A percentile compares a stretch with the other conserved stretches of the same genome.
These are phyloP conservation scores for Nephila pilipes DNA, from an alignment of 1,140 invertebrate genomes.

Conservation along the genomic window DNA sequence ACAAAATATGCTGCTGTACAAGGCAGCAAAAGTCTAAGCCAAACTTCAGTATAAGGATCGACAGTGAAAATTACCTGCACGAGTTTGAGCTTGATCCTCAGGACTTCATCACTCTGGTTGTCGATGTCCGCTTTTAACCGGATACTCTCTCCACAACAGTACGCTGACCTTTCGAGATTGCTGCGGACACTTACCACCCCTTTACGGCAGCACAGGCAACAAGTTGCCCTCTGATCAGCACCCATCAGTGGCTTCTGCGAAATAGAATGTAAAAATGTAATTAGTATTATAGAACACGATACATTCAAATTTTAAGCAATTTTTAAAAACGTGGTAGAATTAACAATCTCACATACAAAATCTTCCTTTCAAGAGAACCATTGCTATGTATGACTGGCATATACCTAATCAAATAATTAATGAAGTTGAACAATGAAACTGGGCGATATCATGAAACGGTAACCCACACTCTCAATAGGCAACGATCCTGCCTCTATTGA, in stretches of 20 bases:
- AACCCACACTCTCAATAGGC: too few relatives aligned
- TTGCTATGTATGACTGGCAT: too few relatives aligned
- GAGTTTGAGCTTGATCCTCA: conserved; percentile 87
- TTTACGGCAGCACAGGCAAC: conserved; percentile 89
- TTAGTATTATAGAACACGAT: too few relatives aligned
- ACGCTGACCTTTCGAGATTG: conserved; percentile 88
- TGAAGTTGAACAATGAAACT: too few relatives aligned
- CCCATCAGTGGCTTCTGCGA: conserved; percentile 87
- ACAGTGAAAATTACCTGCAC: conserved; percentile 84
- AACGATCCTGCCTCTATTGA: too few relatives aligned
- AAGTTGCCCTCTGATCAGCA: conserved; percentile 87
- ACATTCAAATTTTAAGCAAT: too few relatives aligned
- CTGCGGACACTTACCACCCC: conserved; percentile 87
- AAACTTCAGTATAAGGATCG: neutral
- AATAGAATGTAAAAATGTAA: neutral
- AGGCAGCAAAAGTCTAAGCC: neutral
- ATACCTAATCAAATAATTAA: too few relatives aligned
- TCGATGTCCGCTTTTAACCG: conserved; percentile 89
- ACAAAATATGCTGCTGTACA: too few relatives aligned
- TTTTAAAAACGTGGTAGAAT: too few relatives aligned
- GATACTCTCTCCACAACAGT: conserved; percentile 90
- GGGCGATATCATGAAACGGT: too few relatives aligned
- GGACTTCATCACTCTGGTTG: conserved; percentile 89
- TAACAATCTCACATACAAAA: too few relatives aligned
- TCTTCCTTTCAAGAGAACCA: too few relatives aligned